These are phyloP conservation scores for Leptura quadrifasciata DNA, from an alignment of 2,888 invertebrate genomes.

Conservation along the genomic window DNA sequence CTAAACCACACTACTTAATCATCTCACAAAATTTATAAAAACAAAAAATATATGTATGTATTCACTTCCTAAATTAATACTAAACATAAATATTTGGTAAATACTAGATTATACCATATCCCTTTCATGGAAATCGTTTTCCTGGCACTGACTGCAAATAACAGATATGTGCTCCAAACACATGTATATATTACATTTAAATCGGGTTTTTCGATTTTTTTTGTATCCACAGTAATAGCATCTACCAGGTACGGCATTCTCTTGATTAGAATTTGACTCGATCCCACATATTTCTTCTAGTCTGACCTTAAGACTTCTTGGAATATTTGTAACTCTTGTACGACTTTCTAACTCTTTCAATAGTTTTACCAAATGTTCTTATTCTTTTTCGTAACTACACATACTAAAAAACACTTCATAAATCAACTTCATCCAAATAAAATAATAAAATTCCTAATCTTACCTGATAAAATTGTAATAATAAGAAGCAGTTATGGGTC, in stretches of 20 bases:
- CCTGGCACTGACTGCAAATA: constrained; percentile 9
- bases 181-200: constrained; percentile 14
- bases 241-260: constrained; percentile 8
- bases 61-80: neutral
- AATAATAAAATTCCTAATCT: too few species aligned
- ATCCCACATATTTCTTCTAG: constrained; percentile 7
- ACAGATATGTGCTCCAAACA: constrained; percentile 17
- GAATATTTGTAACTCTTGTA: neutral
- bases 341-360: neutral
- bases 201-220: constrained; percentile 12
- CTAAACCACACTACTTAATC: too few species aligned
- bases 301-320: neutral
- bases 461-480: neutral
- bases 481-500: neutral
- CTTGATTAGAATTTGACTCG: neutral
- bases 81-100: constrained; percentile 5
- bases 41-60: neutral
- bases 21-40: too few species aligned
- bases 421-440: too few species aligned
- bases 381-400: too few species aligned
- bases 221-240: constrained; percentile 4
- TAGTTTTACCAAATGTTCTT: too few species aligned
- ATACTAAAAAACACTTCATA: too few species aligned
- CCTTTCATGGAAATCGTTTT: constrained; percentile 3
- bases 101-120: neutral